Evolutionary conservation across 2,888 invertebrate genomes (phyloP), one percentile per base, ranked within the genome.

Genomic region (Thysanoteuthis rhombus): DNA sequence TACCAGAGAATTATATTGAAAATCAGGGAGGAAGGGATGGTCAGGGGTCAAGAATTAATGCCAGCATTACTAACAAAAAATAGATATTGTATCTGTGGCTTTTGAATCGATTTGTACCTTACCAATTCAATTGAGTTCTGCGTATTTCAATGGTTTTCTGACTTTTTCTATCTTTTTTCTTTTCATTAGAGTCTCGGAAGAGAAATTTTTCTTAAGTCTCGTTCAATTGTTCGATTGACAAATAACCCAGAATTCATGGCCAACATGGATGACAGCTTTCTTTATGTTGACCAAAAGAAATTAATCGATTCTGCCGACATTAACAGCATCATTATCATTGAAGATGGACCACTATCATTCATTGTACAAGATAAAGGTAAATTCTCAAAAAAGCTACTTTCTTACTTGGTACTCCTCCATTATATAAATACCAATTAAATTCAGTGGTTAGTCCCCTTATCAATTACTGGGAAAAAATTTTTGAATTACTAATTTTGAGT

Each of bases 241-340:
- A 47, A 93, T 39, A 47, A 93, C 38, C 1, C 47, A 28, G 39
- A 93, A 10, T 47, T 25, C 19, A 58, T 38, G 32, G 39, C 36
- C 93, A 93, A 58, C 12, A 93, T 93, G 93, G 93, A 93, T 52
- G 93, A 47, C 28, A 93, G 93, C 39, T 93, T 58, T 32, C n/a
- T 93, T 45, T 93, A 93, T 39, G 47, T 93, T 28, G 93, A 93
- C 28, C 93, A 93, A 25, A 32, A 52, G 39, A 58, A 93, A 93
- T 38, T 93, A 19, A 93, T 93, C 19, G 52, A 93, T 10, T 25
- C 12, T 93, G 47, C 93, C 1, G 22, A 22, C 36, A 28, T 93
- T 0, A 47, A 93, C 93, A 93, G 38, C 39, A 47, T 93, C 38
- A 93, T 93, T 36, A 12, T 52, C 8, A 39, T 93, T 52, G 93